phyloP scores from a whole-genome alignment of 2,797 vertebrate species.

The Champsocephalus gunnari region DNA sequence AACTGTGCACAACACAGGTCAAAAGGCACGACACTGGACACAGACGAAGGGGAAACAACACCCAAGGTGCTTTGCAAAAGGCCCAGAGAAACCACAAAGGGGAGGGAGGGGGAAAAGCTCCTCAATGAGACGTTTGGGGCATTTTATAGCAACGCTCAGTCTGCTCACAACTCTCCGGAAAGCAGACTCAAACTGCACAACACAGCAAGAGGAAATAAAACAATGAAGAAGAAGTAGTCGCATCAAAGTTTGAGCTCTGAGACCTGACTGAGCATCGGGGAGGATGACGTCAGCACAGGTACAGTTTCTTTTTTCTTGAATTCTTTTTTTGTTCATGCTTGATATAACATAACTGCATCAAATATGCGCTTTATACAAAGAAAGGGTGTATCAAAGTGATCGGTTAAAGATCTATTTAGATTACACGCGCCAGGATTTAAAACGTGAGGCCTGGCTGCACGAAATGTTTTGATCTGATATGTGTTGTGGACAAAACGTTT shows the following conservation, averaged over 20 bases:
- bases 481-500: conserved; percentile 42
- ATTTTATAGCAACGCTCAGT: conserved; percentile 47
- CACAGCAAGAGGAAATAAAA: conserved; percentile 28
- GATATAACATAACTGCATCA: conserved; percentile 66
- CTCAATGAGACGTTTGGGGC: conserved; percentile 48
- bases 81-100: conserved; percentile 37
- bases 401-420: conserved; percentile 16
- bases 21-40: conserved; percentile 84
- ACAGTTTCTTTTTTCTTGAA: conserved; percentile 23
- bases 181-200: conserved; percentile 61
- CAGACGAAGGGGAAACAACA: conserved; percentile 64
- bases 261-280: conserved; percentile 44
- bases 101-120: conserved; percentile 27
- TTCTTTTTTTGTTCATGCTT: conserved; percentile 73
- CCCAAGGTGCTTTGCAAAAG: conserved; percentile 62
- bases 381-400: conserved; percentile 39
- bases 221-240: conserved; percentile 41
- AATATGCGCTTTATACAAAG: conserved; percentile 67
- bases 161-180: conserved; percentile 41
- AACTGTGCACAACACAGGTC: conserved; percentile 80
- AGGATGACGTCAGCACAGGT: conserved; percentile 58
- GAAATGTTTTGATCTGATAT: conserved; percentile 45
- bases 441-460: conserved; percentile 29
- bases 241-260: conserved; percentile 56
- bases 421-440: conserved; percentile 22